A percentile compares a stretch with the other conserved stretches of the same genome.
Evolutionary conservation across 2,888 invertebrate genomes (phyloP).

Genomic region (Pammene fasciana): DNA sequence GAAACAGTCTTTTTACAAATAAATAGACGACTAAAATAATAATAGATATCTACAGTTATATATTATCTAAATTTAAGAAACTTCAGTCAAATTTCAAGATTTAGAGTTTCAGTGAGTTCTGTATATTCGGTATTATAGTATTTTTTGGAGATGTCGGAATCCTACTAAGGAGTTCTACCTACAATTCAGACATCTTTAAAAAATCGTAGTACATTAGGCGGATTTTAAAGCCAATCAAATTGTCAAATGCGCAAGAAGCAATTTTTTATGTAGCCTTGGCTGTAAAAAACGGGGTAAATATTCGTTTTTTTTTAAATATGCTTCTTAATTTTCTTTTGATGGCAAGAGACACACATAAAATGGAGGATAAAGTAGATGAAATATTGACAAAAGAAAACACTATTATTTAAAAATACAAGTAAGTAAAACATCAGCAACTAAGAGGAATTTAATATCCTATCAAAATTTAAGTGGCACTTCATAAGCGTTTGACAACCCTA

Average conservation of each 20-base stretch:
- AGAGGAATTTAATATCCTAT: conserved; percentile 28
- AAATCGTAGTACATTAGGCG: background rate
- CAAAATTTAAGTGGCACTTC: conserved; percentile 40
- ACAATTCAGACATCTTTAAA: no score
- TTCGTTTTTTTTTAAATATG: no score
- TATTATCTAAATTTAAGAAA: background rate
- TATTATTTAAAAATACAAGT: background rate
- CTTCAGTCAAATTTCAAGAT: background rate
- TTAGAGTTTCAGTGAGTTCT: background rate
- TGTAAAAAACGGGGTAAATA: no score
- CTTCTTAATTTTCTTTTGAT: no score
- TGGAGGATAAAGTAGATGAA: background rate
- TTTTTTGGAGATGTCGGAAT: no score
- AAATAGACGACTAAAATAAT: conserved; percentile 25
- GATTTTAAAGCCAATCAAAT: background rate
- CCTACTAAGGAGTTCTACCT: no score
- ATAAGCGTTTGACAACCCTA: conserved; percentile 33
- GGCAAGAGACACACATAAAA: no score
- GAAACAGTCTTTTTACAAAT: conserved; percentile 41
- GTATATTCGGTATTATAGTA: background rate
- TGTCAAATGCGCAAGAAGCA: no score
- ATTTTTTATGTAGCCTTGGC: no score
- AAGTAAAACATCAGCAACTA: conserved; percentile 6
- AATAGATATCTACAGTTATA: conserved; percentile 27
- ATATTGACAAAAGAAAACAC: background rate